Evolutionary conservation across 2,888 invertebrate species (phyloP), one percentile per base, ranked within the genome.

Genomic region (Apotomis turbidana): DNA sequence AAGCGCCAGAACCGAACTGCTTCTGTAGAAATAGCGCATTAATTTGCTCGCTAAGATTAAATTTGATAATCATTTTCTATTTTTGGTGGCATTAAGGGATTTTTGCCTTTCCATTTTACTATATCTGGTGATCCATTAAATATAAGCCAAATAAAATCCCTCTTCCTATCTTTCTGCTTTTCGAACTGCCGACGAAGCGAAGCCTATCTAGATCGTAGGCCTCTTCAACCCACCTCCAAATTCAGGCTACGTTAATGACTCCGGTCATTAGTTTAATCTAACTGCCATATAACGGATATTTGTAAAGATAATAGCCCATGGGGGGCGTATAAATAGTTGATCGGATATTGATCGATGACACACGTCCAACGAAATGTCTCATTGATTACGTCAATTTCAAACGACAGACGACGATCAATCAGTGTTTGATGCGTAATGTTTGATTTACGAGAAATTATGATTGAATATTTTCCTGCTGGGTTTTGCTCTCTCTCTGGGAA

Each of bases 291-390:
- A 68, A 59, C 51, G 68, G 57, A 62, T 67, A 63, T 72, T 68
- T 54, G 72, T 72, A 68, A 44, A 61, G 68, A 58, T 72, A 68
- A 68, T 68, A 13, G 54, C 57, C 13, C 55, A 51, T 55, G 67
- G 64, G 27, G 66, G 71, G 3, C 55, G 52, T 58, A 62, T 72
- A 52, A 72, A 72, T 72, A 72, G 62, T 72, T 72, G 62, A 72
- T 62, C 49, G 59, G 68, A 46, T 72, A 72, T 72, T 72, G 72
- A 72, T 72, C 68, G 52, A 68, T 63, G 57, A 68, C 52, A 58
- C 58, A 52, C 54, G 58, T 58, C 58, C 12, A 5, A 62, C 49
- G 41, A 72, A 72, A 68, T 68, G 68, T 68, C 51, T 68, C 71
- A 52, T 59, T 72, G 58, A 52, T 44, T 68, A 13, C 61, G 62